Conservation (phyloP, 2,113 vertebrate species). For the Periophthalmodon schlosseri region DNA sequence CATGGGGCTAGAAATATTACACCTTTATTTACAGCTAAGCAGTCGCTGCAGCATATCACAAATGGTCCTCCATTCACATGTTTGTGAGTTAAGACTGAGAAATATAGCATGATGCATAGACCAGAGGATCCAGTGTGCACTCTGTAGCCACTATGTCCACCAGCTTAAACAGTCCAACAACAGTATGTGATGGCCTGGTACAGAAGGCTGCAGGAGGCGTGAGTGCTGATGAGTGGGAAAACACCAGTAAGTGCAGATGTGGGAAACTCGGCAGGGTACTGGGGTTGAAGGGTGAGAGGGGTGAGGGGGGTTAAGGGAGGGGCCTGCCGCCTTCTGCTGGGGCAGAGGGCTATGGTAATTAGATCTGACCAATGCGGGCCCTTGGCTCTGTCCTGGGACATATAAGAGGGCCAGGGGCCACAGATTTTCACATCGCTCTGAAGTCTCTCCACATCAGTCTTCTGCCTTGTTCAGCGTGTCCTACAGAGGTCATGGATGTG, state of each 20-base stretch:
- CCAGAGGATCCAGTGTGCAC: not conserved
- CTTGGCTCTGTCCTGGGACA: slow-evolving; percentile 79
- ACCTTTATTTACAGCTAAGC: slow-evolving; percentile 89
- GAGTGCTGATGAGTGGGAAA: slow-evolving; percentile 71
- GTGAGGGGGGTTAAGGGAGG: slow-evolving; percentile 65
- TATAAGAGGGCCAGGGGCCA: slow-evolving; percentile 84
- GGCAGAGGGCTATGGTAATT: slow-evolving; percentile 89
- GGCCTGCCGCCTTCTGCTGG: slow-evolving; percentile 70
- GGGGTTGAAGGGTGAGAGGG: slow-evolving; percentile 51
- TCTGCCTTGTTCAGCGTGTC: slow-evolving; percentile 16
- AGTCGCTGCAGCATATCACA: slow-evolving; percentile 89
- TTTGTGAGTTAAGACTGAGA: slow-evolving; percentile 10
- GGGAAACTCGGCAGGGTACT: slow-evolving; percentile 77
- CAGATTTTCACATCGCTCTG: slow-evolving; percentile 77
- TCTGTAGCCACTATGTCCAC: slow-evolving; percentile 8
- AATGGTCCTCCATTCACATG: slow-evolving; percentile 65
- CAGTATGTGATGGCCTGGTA: slow-evolving; percentile 26
- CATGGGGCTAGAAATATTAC: slow-evolving; percentile 87
- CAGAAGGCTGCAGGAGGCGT: slow-evolving; percentile 24
- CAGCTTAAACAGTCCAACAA: slow-evolving; percentile 15
- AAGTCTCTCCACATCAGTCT: slow-evolving; percentile 59
- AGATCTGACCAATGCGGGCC: slow-evolving; percentile 81
- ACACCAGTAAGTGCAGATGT: slow-evolving; percentile 79
- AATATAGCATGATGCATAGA: not conserved
- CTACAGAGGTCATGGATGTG: slow-evolving; percentile 80